A percentile compares a stretch with the other conserved stretches of the same genome.
phyloP scores from a whole-genome alignment of 1,140 invertebrate species.

The Pemphigus obesinymphae region DNA sequence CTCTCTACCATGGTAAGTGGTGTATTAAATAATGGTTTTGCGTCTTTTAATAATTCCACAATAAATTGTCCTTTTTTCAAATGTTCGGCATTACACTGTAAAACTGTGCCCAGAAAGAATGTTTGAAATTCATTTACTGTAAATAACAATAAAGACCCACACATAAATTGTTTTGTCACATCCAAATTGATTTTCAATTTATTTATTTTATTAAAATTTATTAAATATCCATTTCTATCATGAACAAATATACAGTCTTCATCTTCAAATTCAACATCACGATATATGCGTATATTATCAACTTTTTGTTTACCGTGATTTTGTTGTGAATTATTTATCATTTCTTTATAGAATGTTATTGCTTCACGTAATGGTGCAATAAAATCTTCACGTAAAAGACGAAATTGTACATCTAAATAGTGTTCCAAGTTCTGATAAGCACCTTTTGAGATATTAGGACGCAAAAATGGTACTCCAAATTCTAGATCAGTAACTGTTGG shows the following conservation, averaged over 20 bases:
- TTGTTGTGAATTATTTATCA: constrained; percentile 36
- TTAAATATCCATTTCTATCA: constrained; percentile 25
- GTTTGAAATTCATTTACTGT: constrained; percentile 63
- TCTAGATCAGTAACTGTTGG: constrained; percentile 37
- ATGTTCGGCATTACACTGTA: constrained; percentile 54
- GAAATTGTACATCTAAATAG: constrained; percentile 74
- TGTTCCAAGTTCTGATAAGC: constrained; percentile 60
- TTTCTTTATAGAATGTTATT: constrained; percentile 51
- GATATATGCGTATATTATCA: constrained; percentile 42
- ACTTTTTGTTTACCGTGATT: constrained; percentile 16
- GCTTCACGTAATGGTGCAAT: constrained; percentile 57
- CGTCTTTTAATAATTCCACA: constrained; percentile 52
- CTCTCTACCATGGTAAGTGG: constrained; percentile 61
- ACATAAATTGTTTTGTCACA: constrained; percentile 60
- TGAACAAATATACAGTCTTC: neutral
- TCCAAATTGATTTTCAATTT: constrained; percentile 48
- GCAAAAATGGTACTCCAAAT: constrained; percentile 51
- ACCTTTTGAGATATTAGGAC: constrained; percentile 59
- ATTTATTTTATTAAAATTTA: constrained; percentile 41
- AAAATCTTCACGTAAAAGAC: constrained; percentile 71
- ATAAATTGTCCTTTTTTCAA: constrained; percentile 55
- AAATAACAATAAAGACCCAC: constrained; percentile 68
- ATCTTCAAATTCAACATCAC: constrained; percentile 20
- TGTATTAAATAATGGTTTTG: constrained; percentile 49
- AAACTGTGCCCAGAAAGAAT: constrained; percentile 63